Percentiles rank a stretch among this genome's conserved stretches.
phyloP scores from a whole-genome alignment of 2,113 vertebrate species.

The Choloepus hoffmanni region DNA sequence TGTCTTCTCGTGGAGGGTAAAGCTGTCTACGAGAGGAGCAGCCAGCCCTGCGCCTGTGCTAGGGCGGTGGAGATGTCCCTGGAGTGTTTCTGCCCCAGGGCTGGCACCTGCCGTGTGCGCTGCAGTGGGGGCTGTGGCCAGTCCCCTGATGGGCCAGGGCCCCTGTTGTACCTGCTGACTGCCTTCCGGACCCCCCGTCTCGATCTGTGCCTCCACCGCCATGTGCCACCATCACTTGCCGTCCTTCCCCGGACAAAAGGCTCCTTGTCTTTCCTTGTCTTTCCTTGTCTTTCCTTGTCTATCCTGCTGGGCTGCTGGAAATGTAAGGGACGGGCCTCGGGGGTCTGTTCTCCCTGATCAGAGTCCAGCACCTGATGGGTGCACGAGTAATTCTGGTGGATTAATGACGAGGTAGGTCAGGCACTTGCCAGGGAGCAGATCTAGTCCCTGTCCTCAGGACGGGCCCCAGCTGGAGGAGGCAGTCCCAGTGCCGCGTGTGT shows the following conservation, averaged over 20 bases:
- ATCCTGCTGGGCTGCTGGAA: neutral
- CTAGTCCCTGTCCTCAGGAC: neutral
- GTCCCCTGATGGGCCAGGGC: neutral
- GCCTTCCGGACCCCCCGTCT: neutral
- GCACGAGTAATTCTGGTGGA: neutral
- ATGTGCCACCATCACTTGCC: too few relatives aligned
- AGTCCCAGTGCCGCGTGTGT: neutral
- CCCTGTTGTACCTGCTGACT: neutral
- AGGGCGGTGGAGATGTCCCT: neutral
- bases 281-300: neutral
- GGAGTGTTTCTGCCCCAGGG: neutral
- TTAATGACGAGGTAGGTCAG: neutral
- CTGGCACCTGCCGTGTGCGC: neutral
- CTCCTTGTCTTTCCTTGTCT: accelerated
- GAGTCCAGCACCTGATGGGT: neutral
- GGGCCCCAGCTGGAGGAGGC: neutral
- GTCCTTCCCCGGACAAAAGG: neutral
- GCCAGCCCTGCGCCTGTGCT: neutral
- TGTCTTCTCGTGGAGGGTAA: neutral
- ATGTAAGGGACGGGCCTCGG: neutral
- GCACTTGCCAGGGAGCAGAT: neutral
- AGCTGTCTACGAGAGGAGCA: neutral
- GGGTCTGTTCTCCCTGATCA: neutral
- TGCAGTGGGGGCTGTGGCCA: too few relatives aligned
- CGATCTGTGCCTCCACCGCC: neutral